Evolutionary conservation across 2,797 vertebrate genomes (phyloP).

Genomic region (Oophaga sylvatica): DNA sequence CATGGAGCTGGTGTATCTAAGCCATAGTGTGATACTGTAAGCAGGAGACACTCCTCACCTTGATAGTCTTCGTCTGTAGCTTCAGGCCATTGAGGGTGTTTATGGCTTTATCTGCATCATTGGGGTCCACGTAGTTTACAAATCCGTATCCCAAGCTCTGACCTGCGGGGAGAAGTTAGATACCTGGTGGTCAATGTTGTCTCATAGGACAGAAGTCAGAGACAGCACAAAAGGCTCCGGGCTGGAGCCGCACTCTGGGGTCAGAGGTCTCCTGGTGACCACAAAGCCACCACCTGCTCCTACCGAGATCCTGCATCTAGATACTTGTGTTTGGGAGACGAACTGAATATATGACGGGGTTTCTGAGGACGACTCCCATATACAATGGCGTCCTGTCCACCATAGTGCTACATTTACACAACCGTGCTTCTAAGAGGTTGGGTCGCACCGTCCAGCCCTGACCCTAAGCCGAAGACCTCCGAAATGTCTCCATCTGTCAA

Average conservation of each 20-base stretch:
- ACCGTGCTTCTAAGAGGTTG: not conserved
- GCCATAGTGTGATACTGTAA: not conserved
- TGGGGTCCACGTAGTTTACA: conserved; percentile 96
- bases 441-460: not conserved
- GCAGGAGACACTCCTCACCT: conserved; percentile 77
- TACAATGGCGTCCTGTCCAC: not conserved
- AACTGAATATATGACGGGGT: not conserved
- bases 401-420: not conserved
- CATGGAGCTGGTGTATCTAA: not conserved
- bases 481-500: not conserved
- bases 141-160: conserved; percentile 97
- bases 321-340: not conserved
- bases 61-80: conserved; percentile 98
- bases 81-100: conserved; percentile 97
- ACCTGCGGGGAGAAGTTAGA: conserved; percentile 73
- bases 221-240: not conserved
- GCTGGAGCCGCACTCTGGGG: not conserved
- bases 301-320: not conserved
- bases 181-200: conserved; percentile 10
- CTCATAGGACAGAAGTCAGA: not conserved
- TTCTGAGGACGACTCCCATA: not conserved
- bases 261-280: conserved; percentile 9
- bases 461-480: not conserved
- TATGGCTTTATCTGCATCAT: conserved; percentile 96
- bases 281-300: conserved; percentile 8